A percentile compares a stretch with the other conserved stretches of the same genome.
Conservation (phyloP, 1,140 invertebrate species). For the Cydia fagiglandana region DNA sequence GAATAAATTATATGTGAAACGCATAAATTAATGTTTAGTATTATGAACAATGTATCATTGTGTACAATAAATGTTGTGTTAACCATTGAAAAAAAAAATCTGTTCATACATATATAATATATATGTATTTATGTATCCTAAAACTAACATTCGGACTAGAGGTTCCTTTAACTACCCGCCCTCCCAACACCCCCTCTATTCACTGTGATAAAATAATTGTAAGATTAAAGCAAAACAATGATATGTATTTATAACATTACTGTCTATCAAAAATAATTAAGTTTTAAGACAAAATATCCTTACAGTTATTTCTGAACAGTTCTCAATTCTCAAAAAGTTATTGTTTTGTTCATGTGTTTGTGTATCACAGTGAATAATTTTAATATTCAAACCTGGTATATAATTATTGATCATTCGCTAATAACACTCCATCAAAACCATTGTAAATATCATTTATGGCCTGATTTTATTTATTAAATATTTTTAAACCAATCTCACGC, state of each 20-base stretch:
- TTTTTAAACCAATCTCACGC: conserved; percentile 14
- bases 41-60: conserved; percentile 28
- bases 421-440: conserved; percentile 1
- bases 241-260: not conserved
- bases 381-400: conserved; percentile 17
- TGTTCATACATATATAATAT: conserved; percentile 29
- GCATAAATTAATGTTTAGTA: conserved; percentile 33
- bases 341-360: conserved; percentile 40
- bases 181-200: conserved; percentile 47
- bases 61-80: conserved; percentile 29
- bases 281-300: conserved; percentile 25
- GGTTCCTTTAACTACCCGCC: not conserved
- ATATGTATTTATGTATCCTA: not conserved
- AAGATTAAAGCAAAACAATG: conserved; percentile 34
- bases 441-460: conserved; percentile 29
- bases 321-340: conserved; percentile 35
- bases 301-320: conserved; percentile 31
- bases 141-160: conserved; percentile 15
- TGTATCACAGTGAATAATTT: conserved; percentile 59
- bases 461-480: conserved; percentile 6
- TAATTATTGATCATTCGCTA: conserved; percentile 3
- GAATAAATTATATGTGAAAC: conserved; percentile 30
- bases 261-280: not conserved
- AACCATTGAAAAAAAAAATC: conserved; percentile 28
- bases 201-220: conserved; percentile 62